Conservation (phyloP, 2,113 vertebrate species). For the Canis aureus region DNA sequence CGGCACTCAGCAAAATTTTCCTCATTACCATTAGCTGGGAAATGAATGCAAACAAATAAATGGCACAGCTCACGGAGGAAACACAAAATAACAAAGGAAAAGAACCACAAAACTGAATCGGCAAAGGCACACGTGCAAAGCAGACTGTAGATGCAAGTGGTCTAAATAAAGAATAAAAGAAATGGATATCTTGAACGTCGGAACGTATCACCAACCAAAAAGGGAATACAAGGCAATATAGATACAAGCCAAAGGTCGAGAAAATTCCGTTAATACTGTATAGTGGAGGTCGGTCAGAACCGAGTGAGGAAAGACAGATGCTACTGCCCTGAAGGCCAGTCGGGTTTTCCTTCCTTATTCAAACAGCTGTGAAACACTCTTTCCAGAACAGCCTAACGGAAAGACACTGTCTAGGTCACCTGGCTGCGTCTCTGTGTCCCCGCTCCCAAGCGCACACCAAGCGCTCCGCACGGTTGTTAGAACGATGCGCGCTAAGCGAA, state of each 20-base stretch:
- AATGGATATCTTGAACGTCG: not conserved
- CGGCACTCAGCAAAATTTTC: not conserved
- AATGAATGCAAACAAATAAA: slow-evolving; percentile 9
- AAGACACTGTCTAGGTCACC: not conserved
- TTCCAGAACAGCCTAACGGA: not conserved
- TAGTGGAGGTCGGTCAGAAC: not conserved
- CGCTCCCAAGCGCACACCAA: too few species aligned
- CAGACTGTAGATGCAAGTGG: not conserved
- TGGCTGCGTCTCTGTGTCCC: not conserved
- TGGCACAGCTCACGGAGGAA: not conserved
- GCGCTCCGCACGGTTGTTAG: too few species aligned
- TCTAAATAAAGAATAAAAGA: slow-evolving; percentile 7
- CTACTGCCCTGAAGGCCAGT: not conserved
- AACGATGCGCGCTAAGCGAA: too few species aligned
- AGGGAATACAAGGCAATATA: not conserved
- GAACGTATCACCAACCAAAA: not conserved
- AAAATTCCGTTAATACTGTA: not conserved
- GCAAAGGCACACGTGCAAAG: slow-evolving; percentile 24
- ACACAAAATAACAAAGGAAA: not conserved
- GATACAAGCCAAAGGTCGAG: not conserved
- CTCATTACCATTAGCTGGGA: slow-evolving; percentile 5
- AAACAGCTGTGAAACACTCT: not conserved
- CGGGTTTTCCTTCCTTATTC: not conserved
- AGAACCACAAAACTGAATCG: not conserved
- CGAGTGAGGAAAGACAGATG: not conserved